These are phyloP conservation scores for Ectropis crepuscularia DNA, from an alignment of 2,888 invertebrate genomes.

Conservation along the genomic window DNA sequence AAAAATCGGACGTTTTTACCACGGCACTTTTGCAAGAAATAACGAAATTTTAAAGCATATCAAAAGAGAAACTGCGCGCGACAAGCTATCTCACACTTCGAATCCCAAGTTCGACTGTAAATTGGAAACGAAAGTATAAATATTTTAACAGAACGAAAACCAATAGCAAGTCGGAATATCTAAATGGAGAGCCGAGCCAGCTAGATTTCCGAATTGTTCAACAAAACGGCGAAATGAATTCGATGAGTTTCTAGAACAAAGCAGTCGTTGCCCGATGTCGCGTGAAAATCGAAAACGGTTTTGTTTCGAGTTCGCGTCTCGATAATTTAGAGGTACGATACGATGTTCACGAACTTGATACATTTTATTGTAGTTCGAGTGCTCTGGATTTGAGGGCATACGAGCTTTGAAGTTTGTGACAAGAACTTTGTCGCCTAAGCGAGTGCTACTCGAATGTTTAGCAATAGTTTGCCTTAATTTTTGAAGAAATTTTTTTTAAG, in stretches of 20 bases:
- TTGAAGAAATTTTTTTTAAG: no score
- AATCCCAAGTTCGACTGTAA: slow-evolving; percentile 1
- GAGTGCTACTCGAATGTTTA: no score
- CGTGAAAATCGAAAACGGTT: slow-evolving; percentile 7
- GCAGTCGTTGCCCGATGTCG: slow-evolving; percentile 7
- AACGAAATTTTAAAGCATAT: no score
- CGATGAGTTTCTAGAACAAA: slow-evolving; percentile 17
- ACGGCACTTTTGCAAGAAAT: no score
- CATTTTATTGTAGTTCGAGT: background rate
- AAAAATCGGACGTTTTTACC: no score
- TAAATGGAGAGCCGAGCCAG: slow-evolving; percentile 13
- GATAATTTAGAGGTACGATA: slow-evolving; percentile 2
- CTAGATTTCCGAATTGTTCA: slow-evolving; percentile 15
- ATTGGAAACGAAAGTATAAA: slow-evolving; percentile 9
- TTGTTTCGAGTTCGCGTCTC: slow-evolving; percentile 6
- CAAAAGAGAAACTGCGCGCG: no score
- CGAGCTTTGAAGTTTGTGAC: no score
- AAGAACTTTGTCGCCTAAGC: no score
- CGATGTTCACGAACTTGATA: background rate
- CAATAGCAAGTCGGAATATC: slow-evolving; percentile 9
- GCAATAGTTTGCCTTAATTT: no score
- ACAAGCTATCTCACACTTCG: no score
- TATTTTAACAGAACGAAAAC: slow-evolving; percentile 14
- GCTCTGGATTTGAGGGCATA: background rate
- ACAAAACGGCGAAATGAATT: slow-evolving; percentile 18